Evolutionary conservation across 2,888 invertebrate species (phyloP).

Genomic region (Drosophila kanekoi): DNA sequence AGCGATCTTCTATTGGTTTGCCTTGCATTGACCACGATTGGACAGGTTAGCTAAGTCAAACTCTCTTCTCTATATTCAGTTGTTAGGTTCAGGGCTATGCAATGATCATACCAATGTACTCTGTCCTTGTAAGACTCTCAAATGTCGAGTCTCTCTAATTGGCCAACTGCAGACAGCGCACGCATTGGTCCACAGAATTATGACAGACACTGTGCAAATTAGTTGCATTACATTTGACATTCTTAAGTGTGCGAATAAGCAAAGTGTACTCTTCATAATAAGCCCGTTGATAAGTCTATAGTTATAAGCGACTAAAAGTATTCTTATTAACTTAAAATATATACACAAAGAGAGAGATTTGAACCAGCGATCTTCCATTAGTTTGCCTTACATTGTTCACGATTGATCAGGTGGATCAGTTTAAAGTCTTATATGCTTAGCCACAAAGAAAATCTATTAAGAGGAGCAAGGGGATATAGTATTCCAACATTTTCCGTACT

Average conservation of each 20-base stretch:
- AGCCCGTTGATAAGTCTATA: background rate
- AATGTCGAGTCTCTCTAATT: slow-evolving; percentile 62
- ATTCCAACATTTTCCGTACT: background rate
- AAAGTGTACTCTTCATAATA: background rate
- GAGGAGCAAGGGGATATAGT: background rate
- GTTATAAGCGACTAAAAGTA: too few relatives aligned
- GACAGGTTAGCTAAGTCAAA: too few relatives aligned
- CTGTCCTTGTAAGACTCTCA: slow-evolving; percentile 37
- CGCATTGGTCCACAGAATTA: slow-evolving; percentile 29
- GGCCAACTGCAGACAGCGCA: slow-evolving; percentile 28
- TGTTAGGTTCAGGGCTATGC: slow-evolving; percentile 73
- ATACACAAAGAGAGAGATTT: too few relatives aligned
- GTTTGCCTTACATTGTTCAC: too few relatives aligned
- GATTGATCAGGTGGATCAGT: too few relatives aligned
- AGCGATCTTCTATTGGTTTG: too few relatives aligned
- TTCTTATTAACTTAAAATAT: too few relatives aligned
- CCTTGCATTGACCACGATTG: too few relatives aligned
- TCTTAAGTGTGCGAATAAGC: slow-evolving; percentile 33
- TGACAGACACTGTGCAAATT: slow-evolving; percentile 58
- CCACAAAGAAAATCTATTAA: background rate
- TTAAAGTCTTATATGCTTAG: too few relatives aligned
- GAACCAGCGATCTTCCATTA: too few relatives aligned
- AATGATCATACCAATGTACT: slow-evolving; percentile 27
- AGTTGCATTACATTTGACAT: slow-evolving; percentile 26
- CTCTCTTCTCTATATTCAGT: slow-evolving; percentile 45